Conservation (phyloP, 2,888 invertebrate genomes). For the Desoria tigrina region DNA sequence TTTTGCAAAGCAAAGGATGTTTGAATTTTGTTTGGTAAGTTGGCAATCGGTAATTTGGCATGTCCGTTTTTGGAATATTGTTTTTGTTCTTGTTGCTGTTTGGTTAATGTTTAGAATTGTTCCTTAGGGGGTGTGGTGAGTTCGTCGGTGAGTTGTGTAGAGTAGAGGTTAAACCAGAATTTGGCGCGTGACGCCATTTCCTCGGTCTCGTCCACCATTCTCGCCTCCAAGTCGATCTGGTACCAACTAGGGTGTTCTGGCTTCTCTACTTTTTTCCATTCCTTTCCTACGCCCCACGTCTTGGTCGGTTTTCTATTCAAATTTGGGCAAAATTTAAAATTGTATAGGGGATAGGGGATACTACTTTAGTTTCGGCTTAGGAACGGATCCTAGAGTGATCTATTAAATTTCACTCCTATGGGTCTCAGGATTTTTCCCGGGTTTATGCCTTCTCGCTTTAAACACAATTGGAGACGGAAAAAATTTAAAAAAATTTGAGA, state of each 20-base stretch:
- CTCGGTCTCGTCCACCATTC: conserved; percentile 26
- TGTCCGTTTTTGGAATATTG: too few species aligned
- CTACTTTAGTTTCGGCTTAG: too few species aligned
- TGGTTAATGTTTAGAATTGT: conserved; percentile 23
- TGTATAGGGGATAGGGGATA: too few species aligned
- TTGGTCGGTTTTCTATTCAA: conserved; percentile 49
- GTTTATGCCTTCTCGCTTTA: too few species aligned
- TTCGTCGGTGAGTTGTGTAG: conserved; percentile 35
- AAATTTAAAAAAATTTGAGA: too few species aligned
- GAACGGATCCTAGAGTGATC: too few species aligned
- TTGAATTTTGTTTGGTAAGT: too few species aligned
- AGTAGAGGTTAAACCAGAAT: conserved; percentile 33
- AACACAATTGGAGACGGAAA: too few species aligned
- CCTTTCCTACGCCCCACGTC: conserved; percentile 41
- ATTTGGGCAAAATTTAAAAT: neutral
- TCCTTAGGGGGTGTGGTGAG: conserved; percentile 30
- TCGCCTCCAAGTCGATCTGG: conserved; percentile 21
- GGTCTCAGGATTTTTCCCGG: too few species aligned
- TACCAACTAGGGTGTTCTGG: conserved; percentile 25
- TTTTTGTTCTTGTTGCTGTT: too few species aligned
- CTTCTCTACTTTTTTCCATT: conserved; percentile 38
- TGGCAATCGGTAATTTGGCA: too few species aligned
- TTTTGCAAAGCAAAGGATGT: too few species aligned
- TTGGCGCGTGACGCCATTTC: conserved; percentile 28
- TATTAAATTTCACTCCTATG: neutral